Evolutionary conservation across 2,797 vertebrate genomes (phyloP), one percentile per base, ranked within the genome.

Genomic region (Alca torda): DNA sequence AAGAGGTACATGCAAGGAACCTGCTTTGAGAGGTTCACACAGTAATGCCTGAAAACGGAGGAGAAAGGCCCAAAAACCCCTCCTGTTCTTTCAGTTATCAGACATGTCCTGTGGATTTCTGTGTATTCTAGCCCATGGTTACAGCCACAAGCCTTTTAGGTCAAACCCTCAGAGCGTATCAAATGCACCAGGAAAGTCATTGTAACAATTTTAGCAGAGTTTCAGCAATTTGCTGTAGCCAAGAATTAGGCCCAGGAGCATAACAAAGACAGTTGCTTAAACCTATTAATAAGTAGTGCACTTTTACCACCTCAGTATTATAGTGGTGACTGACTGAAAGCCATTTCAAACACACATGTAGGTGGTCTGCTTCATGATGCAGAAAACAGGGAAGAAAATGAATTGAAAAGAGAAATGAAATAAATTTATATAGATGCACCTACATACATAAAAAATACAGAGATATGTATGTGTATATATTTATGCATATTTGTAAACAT

Each of bases 181-280:
- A 94, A 95, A 94, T 4, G 12, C 50, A 78, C 46, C 74, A 87
- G 51, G 19, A 89, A 89, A 85, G n/a, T 11, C 37, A 37, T 20
- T 1, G 14, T 51, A 82, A 90, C 26, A 69, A 45, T 46, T 89
- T 67, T 26, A 94, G 56, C 70, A 91, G 80, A 61, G 39, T 59
- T 93, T 89, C 65, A 81, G 63, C 63, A 57, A 61, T 31, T 70
- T 60, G 21, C 57, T 85, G 3, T 57, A 80, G 64, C 95, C 84
- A 89, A 78, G 50, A 80, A 80, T 65, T 77, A 82, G 72, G 51
- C 93, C 67, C 72, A 68, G 41, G 64, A 95, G 94, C 69, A 68
- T 41, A 90, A 90, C 45, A 90, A 70, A 87, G 94, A 83, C n/a
- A 77, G 68, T 82, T 76, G 28, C 72, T 91, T 76, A 86, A 95